These are phyloP conservation scores for Nephrocerus scutellatus DNA, from an alignment of 2,888 invertebrate species.

Conservation along the genomic window DNA sequence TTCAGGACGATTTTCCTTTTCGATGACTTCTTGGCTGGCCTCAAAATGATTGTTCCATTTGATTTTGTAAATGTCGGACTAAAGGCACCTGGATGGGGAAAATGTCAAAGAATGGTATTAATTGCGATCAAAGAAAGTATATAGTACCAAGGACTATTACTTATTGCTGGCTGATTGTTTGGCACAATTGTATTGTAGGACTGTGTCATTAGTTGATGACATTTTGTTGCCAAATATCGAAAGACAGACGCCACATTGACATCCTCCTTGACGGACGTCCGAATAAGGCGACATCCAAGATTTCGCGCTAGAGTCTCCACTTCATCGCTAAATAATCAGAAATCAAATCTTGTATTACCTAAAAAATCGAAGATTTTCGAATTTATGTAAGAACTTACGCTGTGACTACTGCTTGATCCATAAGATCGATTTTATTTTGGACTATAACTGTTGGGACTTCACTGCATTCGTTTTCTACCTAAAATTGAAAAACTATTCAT, in stretches of 20 bases:
- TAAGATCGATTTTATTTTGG: slow-evolving; percentile 94
- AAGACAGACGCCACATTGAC: slow-evolving; percentile 93
- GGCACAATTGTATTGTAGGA: slow-evolving; percentile 45
- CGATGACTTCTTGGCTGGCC: slow-evolving; percentile 67
- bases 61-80: slow-evolving; percentile 60
- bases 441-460: slow-evolving; percentile 94
- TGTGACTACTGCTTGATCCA: slow-evolving; percentile 85
- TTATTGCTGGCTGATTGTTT: slow-evolving; percentile 52
- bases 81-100: slow-evolving; percentile 56
- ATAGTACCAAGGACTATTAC: slow-evolving; percentile 38
- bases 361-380: neutral
- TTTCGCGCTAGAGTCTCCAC: slow-evolving; percentile 85
- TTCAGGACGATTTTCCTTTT: slow-evolving; percentile 75
- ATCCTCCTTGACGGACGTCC: slow-evolving; percentile 94
- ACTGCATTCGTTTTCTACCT: slow-evolving; percentile 96
- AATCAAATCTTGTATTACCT: too few species aligned
- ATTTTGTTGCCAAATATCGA: slow-evolving; percentile 79
- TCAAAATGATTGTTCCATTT: slow-evolving; percentile 75
- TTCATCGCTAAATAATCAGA: slow-evolving; percentile 61
- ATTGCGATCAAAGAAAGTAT: neutral
- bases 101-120: slow-evolving; percentile 11
- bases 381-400: slow-evolving; percentile 59
- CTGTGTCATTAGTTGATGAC: slow-evolving; percentile 61
- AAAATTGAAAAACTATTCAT: slow-evolving; percentile 41
- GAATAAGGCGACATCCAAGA: slow-evolving; percentile 77